Conservation (phyloP, 2,797 vertebrate species). For the Aphelocoma californica region DNA sequence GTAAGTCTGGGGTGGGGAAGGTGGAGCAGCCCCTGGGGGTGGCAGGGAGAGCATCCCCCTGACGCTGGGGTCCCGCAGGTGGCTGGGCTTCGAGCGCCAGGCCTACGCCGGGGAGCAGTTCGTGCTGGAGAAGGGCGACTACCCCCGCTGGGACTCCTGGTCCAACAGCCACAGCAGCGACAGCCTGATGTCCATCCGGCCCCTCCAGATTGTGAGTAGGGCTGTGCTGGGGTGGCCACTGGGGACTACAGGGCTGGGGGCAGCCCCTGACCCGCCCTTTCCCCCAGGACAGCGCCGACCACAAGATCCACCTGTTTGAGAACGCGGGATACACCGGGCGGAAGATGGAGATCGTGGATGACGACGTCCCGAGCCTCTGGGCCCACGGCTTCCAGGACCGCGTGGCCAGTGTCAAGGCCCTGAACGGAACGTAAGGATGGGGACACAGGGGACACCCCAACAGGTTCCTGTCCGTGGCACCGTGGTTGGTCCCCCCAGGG, state of each 20-base stretch:
- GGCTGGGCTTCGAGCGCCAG: slow-evolving; percentile 84
- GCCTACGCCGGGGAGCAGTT: slow-evolving; percentile 86
- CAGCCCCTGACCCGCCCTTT: background rate
- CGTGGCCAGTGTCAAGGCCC: slow-evolving; percentile 84
- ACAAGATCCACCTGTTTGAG: slow-evolving; percentile 91
- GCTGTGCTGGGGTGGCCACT: background rate
- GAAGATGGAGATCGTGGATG: slow-evolving; percentile 92
- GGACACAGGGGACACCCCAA: rapidly evolving
- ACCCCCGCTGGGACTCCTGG: slow-evolving; percentile 92
- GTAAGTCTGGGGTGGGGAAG: slow-evolving; percentile 75
- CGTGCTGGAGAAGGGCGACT: slow-evolving; percentile 91
- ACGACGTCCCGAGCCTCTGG: slow-evolving; percentile 92
- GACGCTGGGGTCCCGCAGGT: slow-evolving; percentile 64
- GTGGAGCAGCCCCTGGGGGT: rapidly evolving
- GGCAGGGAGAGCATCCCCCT: background rate
- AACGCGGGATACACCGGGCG: slow-evolving; percentile 80
- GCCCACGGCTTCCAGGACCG: slow-evolving; percentile 90
- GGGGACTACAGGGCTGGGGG: rapidly evolving
- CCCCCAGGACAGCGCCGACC: slow-evolving; percentile 83
- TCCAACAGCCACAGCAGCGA: slow-evolving; percentile 88
- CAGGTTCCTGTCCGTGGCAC: rapidly evolving
- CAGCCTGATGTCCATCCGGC: slow-evolving; percentile 86
- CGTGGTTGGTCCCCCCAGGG: rapidly evolving
- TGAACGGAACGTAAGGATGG: slow-evolving; percentile 87
- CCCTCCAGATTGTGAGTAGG: slow-evolving; percentile 83